Percentiles rank a stretch among this genome's conserved stretches.
phyloP scores from a whole-genome alignment of 2,888 invertebrate species.

The Caenorhabditis angaria region DNA sequence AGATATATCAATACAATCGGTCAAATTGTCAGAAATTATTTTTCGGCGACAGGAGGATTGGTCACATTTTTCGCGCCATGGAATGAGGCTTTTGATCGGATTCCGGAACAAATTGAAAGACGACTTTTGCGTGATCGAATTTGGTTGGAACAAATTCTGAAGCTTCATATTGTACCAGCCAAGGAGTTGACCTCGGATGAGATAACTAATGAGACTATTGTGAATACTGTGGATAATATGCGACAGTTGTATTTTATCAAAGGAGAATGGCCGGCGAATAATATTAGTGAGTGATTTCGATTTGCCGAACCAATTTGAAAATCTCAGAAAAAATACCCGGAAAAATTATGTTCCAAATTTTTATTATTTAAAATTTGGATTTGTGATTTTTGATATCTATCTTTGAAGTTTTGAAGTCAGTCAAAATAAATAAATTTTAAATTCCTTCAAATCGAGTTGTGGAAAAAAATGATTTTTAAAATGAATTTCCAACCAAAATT shows the following conservation, averaged over 20 bases:
- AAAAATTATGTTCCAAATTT: neutral
- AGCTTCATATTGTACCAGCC: conserved; percentile 72
- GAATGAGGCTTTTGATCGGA: conserved; percentile 72
- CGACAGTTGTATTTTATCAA: conserved; percentile 69
- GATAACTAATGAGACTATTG: conserved; percentile 72
- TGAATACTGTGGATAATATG: conserved; percentile 71
- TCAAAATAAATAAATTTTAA: too few species aligned
- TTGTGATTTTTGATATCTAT: neutral
- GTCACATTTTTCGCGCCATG: conserved; percentile 73
- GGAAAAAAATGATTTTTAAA: too few species aligned
- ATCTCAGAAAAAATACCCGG: too few species aligned
- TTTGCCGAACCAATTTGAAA: neutral
- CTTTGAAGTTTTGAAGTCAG: too few species aligned
- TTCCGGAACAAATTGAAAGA: conserved; percentile 72
- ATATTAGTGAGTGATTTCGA: conserved; percentile 65
- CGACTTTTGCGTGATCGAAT: conserved; percentile 70
- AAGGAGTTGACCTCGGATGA: conserved; percentile 72
- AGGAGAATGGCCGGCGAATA: conserved; percentile 73
- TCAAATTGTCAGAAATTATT: conserved; percentile 66
- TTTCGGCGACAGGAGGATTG: conserved; percentile 66
- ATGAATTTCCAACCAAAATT: too few species aligned
- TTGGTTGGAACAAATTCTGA: conserved; percentile 72
- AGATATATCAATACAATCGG: conserved; percentile 72
- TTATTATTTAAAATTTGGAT: neutral
- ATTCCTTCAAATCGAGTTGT: too few species aligned